Conservation (phyloP, 2,113 vertebrate species). For the Pituophis catenifer region DNA sequence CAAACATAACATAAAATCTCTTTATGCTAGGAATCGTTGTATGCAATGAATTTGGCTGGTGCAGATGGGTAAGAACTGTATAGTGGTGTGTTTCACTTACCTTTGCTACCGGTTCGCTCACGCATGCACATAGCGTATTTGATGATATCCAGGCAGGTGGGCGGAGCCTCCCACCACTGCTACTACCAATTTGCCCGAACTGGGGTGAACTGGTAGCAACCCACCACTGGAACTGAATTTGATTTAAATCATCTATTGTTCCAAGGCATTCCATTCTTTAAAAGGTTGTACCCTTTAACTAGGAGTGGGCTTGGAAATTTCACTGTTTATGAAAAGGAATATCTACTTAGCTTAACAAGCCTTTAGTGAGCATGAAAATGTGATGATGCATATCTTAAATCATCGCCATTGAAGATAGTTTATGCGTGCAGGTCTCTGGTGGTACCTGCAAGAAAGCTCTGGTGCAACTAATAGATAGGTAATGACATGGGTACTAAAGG, state of each 20-base stretch:
- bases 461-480: not conserved
- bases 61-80: not conserved
- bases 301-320: too few relatives aligned
- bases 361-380: not conserved
- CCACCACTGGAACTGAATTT: not conserved
- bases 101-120: too few relatives aligned
- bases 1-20: not conserved
- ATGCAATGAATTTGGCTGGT: not conserved
- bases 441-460: not conserved
- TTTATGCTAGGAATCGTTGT: not conserved
- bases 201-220: too few relatives aligned
- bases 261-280: not conserved
- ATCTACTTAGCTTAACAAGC: not conserved
- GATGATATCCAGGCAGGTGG: too few relatives aligned
- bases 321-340: not conserved
- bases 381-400: not conserved
- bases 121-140: too few relatives aligned
- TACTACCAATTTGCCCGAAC: too few relatives aligned
- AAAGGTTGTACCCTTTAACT: not conserved
- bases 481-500: not conserved
- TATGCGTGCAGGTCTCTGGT: not conserved
- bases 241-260: not conserved
- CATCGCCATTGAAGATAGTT: not conserved
- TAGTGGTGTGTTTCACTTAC: too few relatives aligned
- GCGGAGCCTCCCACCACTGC: too few relatives aligned